Evolutionary conservation across 92 coral and sea anemone genomes (phyloP).

Genomic region (Micromussa lordhowensis): DNA sequence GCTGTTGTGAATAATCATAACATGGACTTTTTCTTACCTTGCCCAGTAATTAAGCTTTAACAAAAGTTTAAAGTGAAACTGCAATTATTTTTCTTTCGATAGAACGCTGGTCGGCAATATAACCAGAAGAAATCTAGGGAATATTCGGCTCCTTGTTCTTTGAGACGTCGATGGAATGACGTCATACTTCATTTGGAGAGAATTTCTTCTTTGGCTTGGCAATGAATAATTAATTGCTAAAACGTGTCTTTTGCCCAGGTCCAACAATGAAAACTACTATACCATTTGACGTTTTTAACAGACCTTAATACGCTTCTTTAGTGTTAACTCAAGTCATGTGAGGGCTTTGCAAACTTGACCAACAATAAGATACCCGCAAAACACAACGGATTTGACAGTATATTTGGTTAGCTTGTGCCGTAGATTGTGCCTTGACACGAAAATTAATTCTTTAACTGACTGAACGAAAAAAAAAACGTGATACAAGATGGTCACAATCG

Average conservation of each 20-base stretch:
- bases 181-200: constrained; percentile 10
- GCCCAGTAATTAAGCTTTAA: background rate
- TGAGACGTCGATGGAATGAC: constrained; percentile 11
- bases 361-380: constrained; percentile 22
- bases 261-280: constrained; percentile 24
- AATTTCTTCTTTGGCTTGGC: background rate
- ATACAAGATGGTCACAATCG: background rate
- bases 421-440: background rate
- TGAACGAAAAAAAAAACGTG: background rate
- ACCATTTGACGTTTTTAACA: constrained; percentile 12
- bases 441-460: background rate
- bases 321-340: background rate
- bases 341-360: constrained; percentile 8
- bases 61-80: too few species aligned
- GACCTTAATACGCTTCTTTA: background rate
- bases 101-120: background rate
- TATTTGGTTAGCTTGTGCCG: background rate
- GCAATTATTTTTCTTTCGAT: background rate
- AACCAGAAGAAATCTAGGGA: background rate
- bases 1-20: background rate
- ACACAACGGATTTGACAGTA: background rate
- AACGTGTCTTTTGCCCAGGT: background rate
- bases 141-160: background rate
- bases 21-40: constrained; percentile 13
- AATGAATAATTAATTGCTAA: constrained; percentile 13